Evolutionary conservation across 2,888 invertebrate species (phyloP), one percentile per base, ranked within the genome.

Genomic region (Orgyia antiqua): DNA sequence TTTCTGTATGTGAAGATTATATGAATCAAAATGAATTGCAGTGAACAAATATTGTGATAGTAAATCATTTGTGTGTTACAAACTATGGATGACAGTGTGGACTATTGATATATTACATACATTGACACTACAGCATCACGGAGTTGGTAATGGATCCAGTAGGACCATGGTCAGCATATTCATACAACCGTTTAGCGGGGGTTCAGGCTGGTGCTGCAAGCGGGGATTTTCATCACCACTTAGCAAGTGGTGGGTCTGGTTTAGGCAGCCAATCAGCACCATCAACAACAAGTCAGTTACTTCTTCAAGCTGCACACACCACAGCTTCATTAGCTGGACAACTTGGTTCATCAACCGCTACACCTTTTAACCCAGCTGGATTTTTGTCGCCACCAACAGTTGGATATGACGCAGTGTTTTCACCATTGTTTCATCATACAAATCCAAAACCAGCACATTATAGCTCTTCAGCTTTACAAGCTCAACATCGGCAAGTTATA

Each of bases 141-240:
- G 71, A 84, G 83, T 74, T 84, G 88, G 87, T 87, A 87, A 95
- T 95, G 94, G 95, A 95, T 92, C 94, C 94, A 75, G 93, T 93
- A 79, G 94, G 93, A 87, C 94, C 94, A 88, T 95, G 95, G 95
- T 91, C 92, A 72, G 91, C 91, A 72, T 93, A 93, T 80, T 92
- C 93, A 58, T 94, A 94, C 89, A 94, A 94, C 87, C 92, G 94
- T 64, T 87, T 94, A 77, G 89, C 92, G 52, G 89, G 90, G 58
- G 90, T 91, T 52, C 91, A 91, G 71, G 88, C 92, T 58, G 88
- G 91, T 70, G 86, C 92, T 72, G 87, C 90, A 65, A 87, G 89
- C 76, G 89, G 90, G 60, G 89, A 91, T 72, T 88, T 90, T 73
- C 89, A 92, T 79, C 90, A 90, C 75, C 89, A 91, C 73, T 83